Base-by-base conservation (phyloP, 1,140 invertebrate genomes). In the Lethrus apterus region DNA sequence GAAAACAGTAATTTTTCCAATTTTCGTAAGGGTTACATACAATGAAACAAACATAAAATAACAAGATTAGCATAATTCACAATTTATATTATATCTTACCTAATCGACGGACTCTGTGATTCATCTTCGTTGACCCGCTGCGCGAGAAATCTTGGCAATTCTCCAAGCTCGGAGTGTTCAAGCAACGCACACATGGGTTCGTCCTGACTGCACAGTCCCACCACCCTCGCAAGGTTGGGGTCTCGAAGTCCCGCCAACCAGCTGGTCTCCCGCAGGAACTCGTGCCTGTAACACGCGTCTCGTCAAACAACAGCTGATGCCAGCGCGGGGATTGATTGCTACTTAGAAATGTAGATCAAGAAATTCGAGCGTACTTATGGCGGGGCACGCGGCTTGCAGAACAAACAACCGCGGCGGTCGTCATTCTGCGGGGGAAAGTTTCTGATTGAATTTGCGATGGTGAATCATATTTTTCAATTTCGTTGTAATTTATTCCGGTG, bases 111-210 rank as follows among this genome's bases (percentile, higher is more conserved):
- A 46, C 50, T 43, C 53, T 48, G 60, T 52, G 48, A 48, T 54
- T 61, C 63, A 50, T 63, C 58, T 24, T 64, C 62, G 20, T 42
- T 50, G 13, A 59, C 59, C 36, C 56, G 46, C 32, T 70, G 68
- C 43, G 72, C 69, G 20, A 89, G 70, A 64, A 90, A 90, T 48
- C 80, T 80, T 42, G 87, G 84, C 13, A 93, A 73, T 64, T 92
- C 87, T 3, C 87, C 86, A 24, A 83, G 77, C 60, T 89, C 84
- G 47, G 86, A 83, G 63, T 90, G 88, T 64, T 93, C 89, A 44
- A 91, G 80, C 2, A 93, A 77, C 52, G 89, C 81, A 65, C 85
- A 88, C 46, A 86, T 78, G 0, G 89, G 89, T 57, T 90, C 86
- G 45, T 89, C 83, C 43, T 84, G 77, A 45, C 72, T 76, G 58